phyloP scores from a whole-genome alignment of 2,113 vertebrate genomes.

The Dryoscopus gambensis region DNA sequence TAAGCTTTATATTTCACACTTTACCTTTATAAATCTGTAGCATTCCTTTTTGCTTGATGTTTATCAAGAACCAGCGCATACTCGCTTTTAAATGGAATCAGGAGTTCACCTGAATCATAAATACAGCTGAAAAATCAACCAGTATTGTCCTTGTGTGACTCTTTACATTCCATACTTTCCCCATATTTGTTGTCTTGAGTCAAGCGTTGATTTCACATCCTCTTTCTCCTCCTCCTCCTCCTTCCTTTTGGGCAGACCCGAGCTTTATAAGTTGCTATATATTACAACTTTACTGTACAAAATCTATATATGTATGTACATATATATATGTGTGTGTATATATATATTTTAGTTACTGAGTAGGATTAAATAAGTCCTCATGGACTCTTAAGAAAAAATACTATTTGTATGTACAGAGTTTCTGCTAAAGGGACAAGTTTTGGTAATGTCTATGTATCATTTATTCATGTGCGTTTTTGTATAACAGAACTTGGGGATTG shows the following conservation, averaged over 20 bases:
- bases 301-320: background rate
- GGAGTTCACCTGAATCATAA: background rate
- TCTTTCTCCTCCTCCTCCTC: background rate
- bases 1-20: background rate
- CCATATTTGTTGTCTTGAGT: background rate
- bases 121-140: background rate
- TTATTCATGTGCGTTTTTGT: background rate
- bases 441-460: background rate
- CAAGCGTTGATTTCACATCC: background rate
- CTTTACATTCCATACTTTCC: background rate
- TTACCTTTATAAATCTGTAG: background rate
- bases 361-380: background rate
- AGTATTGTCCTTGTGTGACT: background rate
- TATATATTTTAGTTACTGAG: background rate
- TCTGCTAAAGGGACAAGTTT: background rate
- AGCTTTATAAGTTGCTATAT: background rate
- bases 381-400: background rate
- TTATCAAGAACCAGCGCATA: background rate
- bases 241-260: background rate
- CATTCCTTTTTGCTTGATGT: background rate
- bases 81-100: background rate
- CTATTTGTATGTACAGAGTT: background rate
- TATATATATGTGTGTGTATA: background rate
- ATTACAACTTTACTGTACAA: background rate
- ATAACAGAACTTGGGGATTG: background rate